Evolutionary conservation across 2,113 vertebrate species (phyloP).

Genomic region (Hylia prasina): DNA sequence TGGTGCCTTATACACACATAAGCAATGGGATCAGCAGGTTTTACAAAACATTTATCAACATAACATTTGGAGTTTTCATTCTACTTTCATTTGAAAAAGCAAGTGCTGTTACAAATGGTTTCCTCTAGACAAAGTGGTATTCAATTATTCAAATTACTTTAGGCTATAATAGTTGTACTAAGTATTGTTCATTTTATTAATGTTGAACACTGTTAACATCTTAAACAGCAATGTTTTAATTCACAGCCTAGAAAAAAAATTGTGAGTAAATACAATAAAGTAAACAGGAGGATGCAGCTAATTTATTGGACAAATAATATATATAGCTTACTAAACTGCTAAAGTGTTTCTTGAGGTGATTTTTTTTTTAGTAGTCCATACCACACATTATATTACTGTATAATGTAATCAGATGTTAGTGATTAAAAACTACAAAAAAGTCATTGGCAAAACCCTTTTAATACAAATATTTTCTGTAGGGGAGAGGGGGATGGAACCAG

Average conservation of each 20-base stretch:
- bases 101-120: not conserved
- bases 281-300: not conserved
- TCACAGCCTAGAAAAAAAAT: not conserved
- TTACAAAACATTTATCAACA: constrained; percentile 7
- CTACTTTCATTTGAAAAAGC: not conserved
- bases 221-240: not conserved
- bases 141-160: constrained; percentile 14
- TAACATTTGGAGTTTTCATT: not conserved
- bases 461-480: not conserved
- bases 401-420: not conserved
- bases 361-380: not conserved
- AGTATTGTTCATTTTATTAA: not conserved
- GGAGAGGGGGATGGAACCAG: not conserved
- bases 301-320: not conserved
- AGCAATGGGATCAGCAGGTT: not conserved
- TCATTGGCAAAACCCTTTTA: not conserved
- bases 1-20: not conserved
- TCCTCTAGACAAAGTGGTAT: not conserved
- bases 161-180: not conserved
- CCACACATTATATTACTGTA: not conserved
- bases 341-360: not conserved
- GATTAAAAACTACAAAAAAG: not conserved
- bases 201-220: not conserved
- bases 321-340: not conserved
- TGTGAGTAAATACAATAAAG: not conserved